Conservation (phyloP, 2,113 vertebrate species). For the Chaetodon auriga region DNA sequence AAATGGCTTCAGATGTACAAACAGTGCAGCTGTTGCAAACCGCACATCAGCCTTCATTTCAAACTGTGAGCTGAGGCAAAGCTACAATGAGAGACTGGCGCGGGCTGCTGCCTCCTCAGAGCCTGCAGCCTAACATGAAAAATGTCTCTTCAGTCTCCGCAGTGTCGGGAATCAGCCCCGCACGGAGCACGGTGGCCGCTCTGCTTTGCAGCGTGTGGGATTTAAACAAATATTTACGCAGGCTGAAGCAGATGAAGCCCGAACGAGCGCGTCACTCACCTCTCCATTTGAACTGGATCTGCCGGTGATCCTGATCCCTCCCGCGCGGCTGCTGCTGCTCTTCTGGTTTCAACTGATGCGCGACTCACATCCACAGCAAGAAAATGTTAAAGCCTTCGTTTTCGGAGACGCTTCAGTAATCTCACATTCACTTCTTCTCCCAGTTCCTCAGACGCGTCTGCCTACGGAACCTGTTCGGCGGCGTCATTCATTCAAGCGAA, state of each 20-base stretch:
- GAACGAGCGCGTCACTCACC: conserved; percentile 67
- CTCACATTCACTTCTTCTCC: conserved; percentile 29
- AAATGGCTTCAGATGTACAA: not conserved
- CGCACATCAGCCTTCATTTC: conserved; percentile 20
- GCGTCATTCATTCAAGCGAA: conserved; percentile 73
- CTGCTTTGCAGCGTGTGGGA: not conserved
- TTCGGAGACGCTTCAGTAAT: conserved; percentile 13
- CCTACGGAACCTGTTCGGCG: conserved; percentile 27
- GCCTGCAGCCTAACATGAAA: conserved; percentile 58
- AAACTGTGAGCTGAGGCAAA: conserved; percentile 20
- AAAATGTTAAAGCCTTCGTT: conserved; percentile 33
- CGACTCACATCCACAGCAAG: conserved; percentile 69
- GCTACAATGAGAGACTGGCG: conserved; percentile 4
- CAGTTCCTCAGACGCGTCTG: conserved; percentile 30
- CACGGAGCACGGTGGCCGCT: not conserved
- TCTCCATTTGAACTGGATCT: conserved; percentile 54
- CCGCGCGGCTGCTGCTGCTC: conserved; percentile 13
- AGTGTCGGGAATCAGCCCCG: conserved; percentile 47
- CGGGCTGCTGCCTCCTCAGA: conserved; percentile 40
- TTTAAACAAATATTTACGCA: conserved; percentile 23
- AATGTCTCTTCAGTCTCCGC: conserved; percentile 62
- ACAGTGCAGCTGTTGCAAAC: not conserved
- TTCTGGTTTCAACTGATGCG: conserved; percentile 62
- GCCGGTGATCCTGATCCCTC: conserved; percentile 47
- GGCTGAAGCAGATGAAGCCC: not conserved